Percentiles rank a stretch among this genome's conserved stretches.
phyloP scores from a whole-genome alignment of 2,888 invertebrate genomes.

The Cataglyphis rosenhaueri region DNA sequence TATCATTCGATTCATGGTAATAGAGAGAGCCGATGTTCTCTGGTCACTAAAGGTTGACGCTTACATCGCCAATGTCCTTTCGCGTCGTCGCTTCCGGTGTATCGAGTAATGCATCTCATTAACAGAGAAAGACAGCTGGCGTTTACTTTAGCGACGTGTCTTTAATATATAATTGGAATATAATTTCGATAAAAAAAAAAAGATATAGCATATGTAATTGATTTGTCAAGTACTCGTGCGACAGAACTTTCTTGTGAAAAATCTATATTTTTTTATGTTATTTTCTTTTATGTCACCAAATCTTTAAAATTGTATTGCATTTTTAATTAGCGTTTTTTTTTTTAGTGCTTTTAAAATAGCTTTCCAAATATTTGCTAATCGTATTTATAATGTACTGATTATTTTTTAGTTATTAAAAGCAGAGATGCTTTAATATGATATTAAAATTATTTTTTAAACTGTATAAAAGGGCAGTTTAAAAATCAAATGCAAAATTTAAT shows the following conservation, averaged over 20 bases:
- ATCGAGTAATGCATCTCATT: background rate
- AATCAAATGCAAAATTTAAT: conserved; percentile 31
- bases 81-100: conserved; percentile 37
- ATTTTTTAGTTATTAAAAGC: conserved; percentile 2
- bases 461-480: conserved; percentile 18
- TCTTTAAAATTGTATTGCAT: background rate
- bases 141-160: background rate
- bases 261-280: too few species aligned
- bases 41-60: conserved; percentile 60
- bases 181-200: background rate
- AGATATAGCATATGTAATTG: background rate
- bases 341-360: background rate
- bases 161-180: background rate
- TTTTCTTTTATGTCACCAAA: background rate
- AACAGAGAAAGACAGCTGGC: background rate
- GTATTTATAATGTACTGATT: background rate
- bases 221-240: background rate
- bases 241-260: conserved; percentile 28
- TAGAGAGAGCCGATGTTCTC: conserved; percentile 70
- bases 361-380: background rate
- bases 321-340: conserved; percentile 1
- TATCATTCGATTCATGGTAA: conserved; percentile 83
- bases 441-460: conserved; percentile 23
- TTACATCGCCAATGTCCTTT: conserved; percentile 34
- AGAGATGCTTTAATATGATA: background rate